Conservation (phyloP, 2,888 invertebrate species). For the Cheilosia soror region DNA sequence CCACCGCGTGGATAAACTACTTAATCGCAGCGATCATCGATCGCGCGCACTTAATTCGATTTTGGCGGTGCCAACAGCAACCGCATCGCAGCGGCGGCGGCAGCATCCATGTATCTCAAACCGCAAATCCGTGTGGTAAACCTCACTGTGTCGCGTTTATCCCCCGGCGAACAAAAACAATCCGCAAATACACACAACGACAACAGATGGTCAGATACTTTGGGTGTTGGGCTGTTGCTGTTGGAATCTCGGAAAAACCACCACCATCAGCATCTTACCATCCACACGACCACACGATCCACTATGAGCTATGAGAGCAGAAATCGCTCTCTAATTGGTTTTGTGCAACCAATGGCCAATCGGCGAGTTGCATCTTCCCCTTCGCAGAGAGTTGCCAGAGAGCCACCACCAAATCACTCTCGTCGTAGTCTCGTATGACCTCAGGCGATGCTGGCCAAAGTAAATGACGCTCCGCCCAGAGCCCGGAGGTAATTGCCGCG, state of each 20-base stretch:
- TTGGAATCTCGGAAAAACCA: conserved; percentile 2
- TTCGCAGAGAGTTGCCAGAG: conserved; percentile 59
- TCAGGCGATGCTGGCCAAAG: conserved; percentile 66
- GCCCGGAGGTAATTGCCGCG: conserved; percentile 81
- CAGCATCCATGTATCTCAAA: conserved; percentile 72
- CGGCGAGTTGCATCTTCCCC: conserved; percentile 65
- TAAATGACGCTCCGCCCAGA: conserved; percentile 76
- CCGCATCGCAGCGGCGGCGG: conserved; percentile 53
- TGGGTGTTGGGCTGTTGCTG: background rate
- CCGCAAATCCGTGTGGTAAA: conserved; percentile 74
- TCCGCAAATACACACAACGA: conserved; percentile 23
- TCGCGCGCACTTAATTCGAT: conserved; percentile 75
- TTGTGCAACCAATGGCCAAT: conserved; percentile 58
- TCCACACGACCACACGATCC: conserved; percentile 46
- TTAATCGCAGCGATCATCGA: conserved; percentile 75
- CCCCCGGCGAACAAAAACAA: conserved; percentile 49
- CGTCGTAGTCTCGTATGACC: conserved; percentile 54
- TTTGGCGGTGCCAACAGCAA: conserved; percentile 73
- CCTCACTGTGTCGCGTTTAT: conserved; percentile 73
- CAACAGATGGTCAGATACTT: background rate
- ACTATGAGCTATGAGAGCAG: conserved; percentile 51
- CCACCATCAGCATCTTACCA: conserved; percentile 54
- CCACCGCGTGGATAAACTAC: conserved; percentile 66
- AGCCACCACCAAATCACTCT: conserved; percentile 57
- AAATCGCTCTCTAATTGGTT: conserved; percentile 69